Evolutionary conservation across 2,113 vertebrate genomes (phyloP).

Genomic region (Leuciscus idus): DNA sequence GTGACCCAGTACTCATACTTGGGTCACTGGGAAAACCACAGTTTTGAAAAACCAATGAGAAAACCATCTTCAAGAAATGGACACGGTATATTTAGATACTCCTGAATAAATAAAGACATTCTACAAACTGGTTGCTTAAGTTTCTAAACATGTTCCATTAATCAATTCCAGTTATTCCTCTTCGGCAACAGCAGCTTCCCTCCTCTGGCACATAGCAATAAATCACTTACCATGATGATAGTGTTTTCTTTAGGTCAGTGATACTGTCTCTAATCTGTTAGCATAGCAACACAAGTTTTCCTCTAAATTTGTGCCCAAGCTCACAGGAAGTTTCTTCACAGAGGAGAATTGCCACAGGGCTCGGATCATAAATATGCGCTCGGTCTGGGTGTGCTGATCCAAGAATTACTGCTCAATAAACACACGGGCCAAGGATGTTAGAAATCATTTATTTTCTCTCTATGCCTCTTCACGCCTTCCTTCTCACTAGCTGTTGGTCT

Average conservation of each 20-base stretch:
- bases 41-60: not conserved
- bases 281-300: not conserved
- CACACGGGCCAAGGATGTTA: conserved; percentile 14
- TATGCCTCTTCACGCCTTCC: conserved; percentile 6
- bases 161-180: not conserved
- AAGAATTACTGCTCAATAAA: conserved; percentile 30
- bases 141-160: not conserved
- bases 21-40: not conserved
- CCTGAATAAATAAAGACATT: not conserved
- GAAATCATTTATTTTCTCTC: conserved; percentile 34
- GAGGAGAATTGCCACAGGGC: conserved; percentile 17
- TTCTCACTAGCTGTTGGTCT: conserved; percentile 3
- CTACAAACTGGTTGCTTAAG: not conserved
- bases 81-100: not conserved
- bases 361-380: conserved; percentile 22
- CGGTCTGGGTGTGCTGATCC: not conserved
- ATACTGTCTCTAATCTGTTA: conserved; percentile 3
- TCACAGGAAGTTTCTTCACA: not conserved
- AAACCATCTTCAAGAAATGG: not conserved
- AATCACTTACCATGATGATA: conserved; percentile 27
- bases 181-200: not conserved
- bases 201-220: conserved; percentile 22
- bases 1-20: not conserved
- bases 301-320: conserved; percentile 12
- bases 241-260: conserved; percentile 13